Percentiles rank a stretch among this genome's conserved stretches.
Evolutionary conservation across 2,888 invertebrate genomes (phyloP).

Genomic region (Anticlea derivata): DNA sequence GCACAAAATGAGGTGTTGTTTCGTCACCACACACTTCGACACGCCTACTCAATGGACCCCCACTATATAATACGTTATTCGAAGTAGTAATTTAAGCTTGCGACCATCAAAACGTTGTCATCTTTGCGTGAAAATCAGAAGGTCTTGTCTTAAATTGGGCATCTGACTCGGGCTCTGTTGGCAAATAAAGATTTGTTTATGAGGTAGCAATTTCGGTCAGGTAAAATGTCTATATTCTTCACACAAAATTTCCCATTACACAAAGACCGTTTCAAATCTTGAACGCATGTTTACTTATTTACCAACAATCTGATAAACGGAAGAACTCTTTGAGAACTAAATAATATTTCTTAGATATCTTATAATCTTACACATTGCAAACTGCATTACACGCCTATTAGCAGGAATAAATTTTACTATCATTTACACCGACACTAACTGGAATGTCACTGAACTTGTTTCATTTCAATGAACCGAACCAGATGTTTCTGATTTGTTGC

Average conservation of each 20-base stretch:
- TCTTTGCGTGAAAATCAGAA: conserved; percentile 27
- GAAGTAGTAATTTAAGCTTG: conserved; percentile 37
- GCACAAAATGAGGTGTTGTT: conserved; percentile 72
- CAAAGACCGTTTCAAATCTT: conserved; percentile 1
- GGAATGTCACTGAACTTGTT: conserved; percentile 43
- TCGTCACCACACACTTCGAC: conserved; percentile 71
- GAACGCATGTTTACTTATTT: conserved; percentile 3
- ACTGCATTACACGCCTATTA: conserved; percentile 23
- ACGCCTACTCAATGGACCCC: conserved; percentile 65
- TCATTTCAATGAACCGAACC: conserved; percentile 39
- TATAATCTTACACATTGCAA: too few species aligned
- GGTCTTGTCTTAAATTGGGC: conserved; percentile 31
- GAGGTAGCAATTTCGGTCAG: conserved; percentile 18
- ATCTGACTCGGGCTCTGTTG: conserved; percentile 4
- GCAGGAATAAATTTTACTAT: conserved; percentile 26
- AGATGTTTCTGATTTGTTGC: conserved; percentile 39
- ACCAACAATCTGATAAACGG: conserved; percentile 1
- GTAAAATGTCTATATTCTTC: conserved; percentile 18
- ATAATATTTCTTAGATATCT: background rate
- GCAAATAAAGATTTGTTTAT: conserved; percentile 25
- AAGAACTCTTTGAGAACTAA: background rate
- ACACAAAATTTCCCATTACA: conserved; percentile 15
- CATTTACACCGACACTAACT: conserved; percentile 33
- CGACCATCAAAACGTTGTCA: conserved; percentile 30
- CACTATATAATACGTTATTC: conserved; percentile 53